phyloP scores from a whole-genome alignment of 2,797 vertebrate species.

The Spatula clypeata region DNA sequence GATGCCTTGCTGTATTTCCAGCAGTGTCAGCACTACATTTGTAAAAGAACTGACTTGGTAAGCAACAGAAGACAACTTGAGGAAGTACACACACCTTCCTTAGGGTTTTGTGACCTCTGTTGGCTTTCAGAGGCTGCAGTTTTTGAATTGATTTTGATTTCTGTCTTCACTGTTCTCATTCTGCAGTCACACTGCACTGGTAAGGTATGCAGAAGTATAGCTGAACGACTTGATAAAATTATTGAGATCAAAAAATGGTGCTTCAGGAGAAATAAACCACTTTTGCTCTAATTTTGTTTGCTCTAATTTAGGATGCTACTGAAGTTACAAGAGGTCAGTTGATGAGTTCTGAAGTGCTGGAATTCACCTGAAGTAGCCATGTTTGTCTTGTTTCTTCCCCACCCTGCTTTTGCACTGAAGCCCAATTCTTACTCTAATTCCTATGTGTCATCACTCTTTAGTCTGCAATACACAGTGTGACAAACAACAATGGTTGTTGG shows the following conservation, averaged over 20 bases:
- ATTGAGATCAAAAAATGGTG: neutral
- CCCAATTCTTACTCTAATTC: neutral
- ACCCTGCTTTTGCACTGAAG: neutral
- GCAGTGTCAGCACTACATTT: slow-evolving; percentile 29
- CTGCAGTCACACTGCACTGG: neutral
- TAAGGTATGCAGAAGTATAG: neutral
- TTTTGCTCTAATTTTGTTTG: neutral
- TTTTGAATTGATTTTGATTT: slow-evolving; percentile 15
- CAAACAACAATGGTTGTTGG: neutral
- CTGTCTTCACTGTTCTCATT: neutral
- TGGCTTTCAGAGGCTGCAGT: neutral
- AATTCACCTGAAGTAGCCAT: neutral
- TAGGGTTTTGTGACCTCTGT: neutral
- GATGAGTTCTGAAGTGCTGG: neutral
- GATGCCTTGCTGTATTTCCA: slow-evolving; percentile 21
- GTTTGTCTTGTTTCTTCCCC: neutral
- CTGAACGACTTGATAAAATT: neutral
- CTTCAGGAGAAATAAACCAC: neutral
- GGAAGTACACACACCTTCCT: neutral
- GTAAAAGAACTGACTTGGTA: slow-evolving; percentile 19
- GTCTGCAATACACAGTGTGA: neutral
- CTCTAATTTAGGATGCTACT: neutral
- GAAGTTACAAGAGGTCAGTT: neutral
- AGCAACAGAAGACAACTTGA: neutral
- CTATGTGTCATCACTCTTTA: neutral